Conservation (phyloP, 2,888 invertebrate genomes). For the Patella depressa region DNA sequence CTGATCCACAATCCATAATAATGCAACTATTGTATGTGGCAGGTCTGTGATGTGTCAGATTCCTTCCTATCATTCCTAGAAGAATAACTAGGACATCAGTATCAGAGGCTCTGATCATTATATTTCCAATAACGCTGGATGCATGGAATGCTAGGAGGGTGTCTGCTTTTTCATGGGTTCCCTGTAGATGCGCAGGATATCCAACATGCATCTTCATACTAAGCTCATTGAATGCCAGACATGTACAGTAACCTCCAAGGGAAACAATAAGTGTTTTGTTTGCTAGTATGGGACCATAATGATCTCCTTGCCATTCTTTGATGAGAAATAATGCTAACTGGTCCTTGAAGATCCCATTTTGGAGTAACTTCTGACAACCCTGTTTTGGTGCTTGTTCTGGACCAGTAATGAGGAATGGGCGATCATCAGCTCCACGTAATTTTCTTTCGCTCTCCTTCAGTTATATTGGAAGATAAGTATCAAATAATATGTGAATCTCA, state of each 20-base stretch:
- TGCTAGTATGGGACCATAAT: constrained; percentile 19
- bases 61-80: constrained; percentile 18
- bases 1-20: not conserved
- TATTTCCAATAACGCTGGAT: constrained; percentile 10
- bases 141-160: constrained; percentile 27
- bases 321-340: constrained; percentile 21
- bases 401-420: constrained; percentile 21
- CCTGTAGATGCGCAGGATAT: constrained; percentile 22
- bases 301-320: constrained; percentile 21
- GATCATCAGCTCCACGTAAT: constrained; percentile 15
- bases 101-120: constrained; percentile 15
- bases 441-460: constrained; percentile 22
- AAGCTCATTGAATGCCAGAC: not conserved
- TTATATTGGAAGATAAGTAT: constrained; percentile 8
- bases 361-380: constrained; percentile 2
- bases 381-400: constrained; percentile 21
- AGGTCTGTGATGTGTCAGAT: not conserved
- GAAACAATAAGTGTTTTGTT: constrained; percentile 10
- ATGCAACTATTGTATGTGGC: not conserved
- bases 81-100: constrained; percentile 31
- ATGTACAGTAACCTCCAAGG: not conserved
- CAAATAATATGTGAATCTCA: constrained; percentile 27
- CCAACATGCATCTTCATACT: not conserved
- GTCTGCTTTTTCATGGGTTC: constrained; percentile 24
- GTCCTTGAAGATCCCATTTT: constrained; percentile 26